phyloP scores from a whole-genome alignment of 1,140 invertebrate species.

The Periplaneta americana region DNA sequence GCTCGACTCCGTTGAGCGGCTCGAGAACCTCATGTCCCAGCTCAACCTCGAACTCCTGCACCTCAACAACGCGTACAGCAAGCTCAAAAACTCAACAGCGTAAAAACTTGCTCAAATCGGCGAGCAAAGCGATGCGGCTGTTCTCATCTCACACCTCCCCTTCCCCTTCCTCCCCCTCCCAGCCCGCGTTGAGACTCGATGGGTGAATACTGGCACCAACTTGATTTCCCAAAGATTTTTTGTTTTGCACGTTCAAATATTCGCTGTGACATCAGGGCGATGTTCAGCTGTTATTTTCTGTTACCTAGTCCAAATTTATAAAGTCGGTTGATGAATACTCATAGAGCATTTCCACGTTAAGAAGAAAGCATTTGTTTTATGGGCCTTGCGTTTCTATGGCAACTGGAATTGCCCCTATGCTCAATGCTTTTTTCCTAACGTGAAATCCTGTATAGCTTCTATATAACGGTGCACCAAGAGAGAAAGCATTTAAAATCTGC shows the following conservation, averaged over 20 bases:
- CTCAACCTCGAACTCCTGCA: constrained; percentile 79
- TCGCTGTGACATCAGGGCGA: background rate
- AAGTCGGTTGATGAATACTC: background rate
- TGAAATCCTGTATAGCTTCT: no score
- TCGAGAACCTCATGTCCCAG: constrained; percentile 72
- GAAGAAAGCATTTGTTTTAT: no score
- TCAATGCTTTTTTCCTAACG: no score
- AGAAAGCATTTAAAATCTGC: no score
- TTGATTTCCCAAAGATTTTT: background rate
- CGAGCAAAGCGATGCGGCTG: no score
- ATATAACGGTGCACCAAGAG: no score
- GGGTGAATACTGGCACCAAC: background rate
- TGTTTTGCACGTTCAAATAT: background rate
- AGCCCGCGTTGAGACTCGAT: background rate
- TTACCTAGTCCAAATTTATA: background rate
- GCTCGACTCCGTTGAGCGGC: constrained; percentile 78
- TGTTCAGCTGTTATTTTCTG: background rate
- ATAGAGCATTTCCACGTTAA: no score
- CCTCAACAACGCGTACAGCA: constrained; percentile 75
- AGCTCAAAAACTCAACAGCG: constrained; percentile 50
- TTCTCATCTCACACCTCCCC: background rate
- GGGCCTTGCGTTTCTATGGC: no score
- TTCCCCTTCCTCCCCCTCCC: background rate
- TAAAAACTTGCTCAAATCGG: background rate
- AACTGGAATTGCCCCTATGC: no score